Conservation (phyloP, 2,797 vertebrate species). For the Arctocebus calabarensis region DNA sequence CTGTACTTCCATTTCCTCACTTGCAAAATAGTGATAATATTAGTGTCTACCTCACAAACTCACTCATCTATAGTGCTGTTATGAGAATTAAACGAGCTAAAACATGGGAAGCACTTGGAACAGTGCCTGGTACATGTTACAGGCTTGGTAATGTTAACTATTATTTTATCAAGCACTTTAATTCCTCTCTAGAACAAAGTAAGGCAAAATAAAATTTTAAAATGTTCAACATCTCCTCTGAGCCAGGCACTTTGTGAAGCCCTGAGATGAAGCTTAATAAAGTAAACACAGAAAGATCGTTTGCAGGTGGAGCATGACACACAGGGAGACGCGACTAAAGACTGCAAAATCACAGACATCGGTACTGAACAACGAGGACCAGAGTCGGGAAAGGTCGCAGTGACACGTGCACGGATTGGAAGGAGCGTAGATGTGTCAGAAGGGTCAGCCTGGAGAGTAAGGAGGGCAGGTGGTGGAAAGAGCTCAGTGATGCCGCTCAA, state of each 20-base stretch:
- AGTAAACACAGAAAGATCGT: not conserved
- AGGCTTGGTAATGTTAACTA: not conserved
- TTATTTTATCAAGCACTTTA: constrained; percentile 47
- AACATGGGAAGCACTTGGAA: not conserved
- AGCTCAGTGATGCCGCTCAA: not conserved
- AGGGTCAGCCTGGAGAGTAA: not conserved
- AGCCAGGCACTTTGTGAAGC: not conserved
- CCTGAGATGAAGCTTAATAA: not conserved
- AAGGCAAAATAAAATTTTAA: constrained; percentile 14
- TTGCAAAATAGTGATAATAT: not conserved
- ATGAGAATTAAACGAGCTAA: constrained; percentile 8
- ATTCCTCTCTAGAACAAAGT: constrained; percentile 50
- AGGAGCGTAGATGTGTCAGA: not conserved
- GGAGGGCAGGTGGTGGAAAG: rapidly evolving
- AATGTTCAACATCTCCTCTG: not conserved
- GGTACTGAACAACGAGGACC: not conserved
- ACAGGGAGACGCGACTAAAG: not conserved
- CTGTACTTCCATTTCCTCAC: not conserved
- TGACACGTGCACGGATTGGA: rapidly evolving
- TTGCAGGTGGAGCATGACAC: not conserved
- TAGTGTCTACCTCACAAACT: not conserved
- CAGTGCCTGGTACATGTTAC: not conserved
- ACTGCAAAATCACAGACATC: not conserved
- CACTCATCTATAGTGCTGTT: not conserved
- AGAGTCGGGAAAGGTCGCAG: not conserved